Conservation (phyloP, 2,113 vertebrate species). For the Pelobates fuscus region DNA sequence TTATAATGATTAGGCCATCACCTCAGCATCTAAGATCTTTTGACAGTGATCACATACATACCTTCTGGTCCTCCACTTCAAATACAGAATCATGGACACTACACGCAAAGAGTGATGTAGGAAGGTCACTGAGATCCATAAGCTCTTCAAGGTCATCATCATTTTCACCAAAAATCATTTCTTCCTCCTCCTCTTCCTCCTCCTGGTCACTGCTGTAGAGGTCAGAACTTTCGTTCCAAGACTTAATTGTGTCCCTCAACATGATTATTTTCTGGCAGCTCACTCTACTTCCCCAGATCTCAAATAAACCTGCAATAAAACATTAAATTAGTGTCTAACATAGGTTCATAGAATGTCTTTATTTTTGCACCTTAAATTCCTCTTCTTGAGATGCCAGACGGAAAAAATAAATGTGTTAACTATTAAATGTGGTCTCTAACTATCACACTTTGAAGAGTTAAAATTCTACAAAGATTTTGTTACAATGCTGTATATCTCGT, state of each 20-base stretch:
- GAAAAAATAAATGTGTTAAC: too few relatives aligned
- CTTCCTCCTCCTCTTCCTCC: constrained; percentile 76
- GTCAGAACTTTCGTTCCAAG: constrained; percentile 83
- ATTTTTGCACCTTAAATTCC: too few relatives aligned
- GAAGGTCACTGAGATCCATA: constrained; percentile 93
- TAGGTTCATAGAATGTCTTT: too few relatives aligned
- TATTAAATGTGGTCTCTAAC: too few relatives aligned
- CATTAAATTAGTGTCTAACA: neutral
- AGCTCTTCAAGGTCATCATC: constrained; percentile 86
- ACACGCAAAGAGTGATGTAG: constrained; percentile 88
- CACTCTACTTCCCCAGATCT: neutral
- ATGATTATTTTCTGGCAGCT: constrained; percentile 55
- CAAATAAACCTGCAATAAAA: constrained; percentile 30
- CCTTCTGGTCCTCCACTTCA: constrained; percentile 80
- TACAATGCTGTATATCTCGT: too few relatives aligned
- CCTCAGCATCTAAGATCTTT: too few relatives aligned
- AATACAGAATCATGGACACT: constrained; percentile 85
- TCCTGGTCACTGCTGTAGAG: constrained; percentile 89
- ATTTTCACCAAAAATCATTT: constrained; percentile 89
- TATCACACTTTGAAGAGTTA: too few relatives aligned
- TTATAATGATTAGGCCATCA: too few relatives aligned
- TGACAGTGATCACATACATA: too few relatives aligned
- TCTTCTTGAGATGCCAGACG: too few relatives aligned
- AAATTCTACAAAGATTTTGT: too few relatives aligned
- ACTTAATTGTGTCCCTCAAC: constrained; percentile 80